Evolutionary conservation across 2,888 invertebrate genomes (phyloP).

Genomic region (Leptarthrus brevirostris): DNA sequence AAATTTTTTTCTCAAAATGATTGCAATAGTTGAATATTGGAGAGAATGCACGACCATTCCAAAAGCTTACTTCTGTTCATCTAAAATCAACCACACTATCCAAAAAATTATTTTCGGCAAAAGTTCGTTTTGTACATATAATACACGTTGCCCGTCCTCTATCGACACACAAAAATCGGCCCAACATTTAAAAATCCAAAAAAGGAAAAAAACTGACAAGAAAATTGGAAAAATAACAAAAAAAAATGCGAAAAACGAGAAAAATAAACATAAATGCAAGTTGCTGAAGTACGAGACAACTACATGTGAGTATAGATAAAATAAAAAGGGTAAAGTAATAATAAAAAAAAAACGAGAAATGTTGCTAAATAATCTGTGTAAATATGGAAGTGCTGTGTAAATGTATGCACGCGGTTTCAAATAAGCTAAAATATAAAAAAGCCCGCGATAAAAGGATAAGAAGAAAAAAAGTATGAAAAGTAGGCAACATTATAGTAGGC

Average conservation of each 20-base stretch:
- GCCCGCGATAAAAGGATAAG: conserved; percentile 21
- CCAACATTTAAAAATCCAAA: conserved; percentile 46
- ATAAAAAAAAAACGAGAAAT: conserved; percentile 14
- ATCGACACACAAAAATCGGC: conserved; percentile 48
- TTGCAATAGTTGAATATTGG: conserved; percentile 21
- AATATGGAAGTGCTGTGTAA: neutral
- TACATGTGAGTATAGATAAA: conserved; percentile 27
- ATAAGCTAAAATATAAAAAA: conserved; percentile 40
- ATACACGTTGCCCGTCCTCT: conserved; percentile 43
- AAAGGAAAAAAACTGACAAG: conserved; percentile 32
- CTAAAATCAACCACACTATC: conserved; percentile 55
- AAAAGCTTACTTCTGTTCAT: conserved; percentile 54
- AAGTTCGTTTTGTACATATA: conserved; percentile 47
- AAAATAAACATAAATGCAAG: conserved; percentile 45
- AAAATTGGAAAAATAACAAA: conserved; percentile 12
- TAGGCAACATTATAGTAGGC: conserved; percentile 41
- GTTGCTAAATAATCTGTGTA: conserved; percentile 47
- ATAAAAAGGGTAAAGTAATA: neutral
- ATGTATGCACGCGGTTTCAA: conserved; percentile 38
- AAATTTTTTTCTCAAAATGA: neutral
- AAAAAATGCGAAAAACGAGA: conserved; percentile 30
- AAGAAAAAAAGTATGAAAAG: conserved; percentile 24
- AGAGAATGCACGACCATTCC: conserved; percentile 54
- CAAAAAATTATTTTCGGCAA: conserved; percentile 54
- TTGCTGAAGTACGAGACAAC: conserved; percentile 42